Percentiles rank a stretch among this genome's conserved stretches.
These are phyloP conservation scores for Acronicta aceris DNA, from an alignment of 2,888 invertebrate species.

Conservation along the genomic window DNA sequence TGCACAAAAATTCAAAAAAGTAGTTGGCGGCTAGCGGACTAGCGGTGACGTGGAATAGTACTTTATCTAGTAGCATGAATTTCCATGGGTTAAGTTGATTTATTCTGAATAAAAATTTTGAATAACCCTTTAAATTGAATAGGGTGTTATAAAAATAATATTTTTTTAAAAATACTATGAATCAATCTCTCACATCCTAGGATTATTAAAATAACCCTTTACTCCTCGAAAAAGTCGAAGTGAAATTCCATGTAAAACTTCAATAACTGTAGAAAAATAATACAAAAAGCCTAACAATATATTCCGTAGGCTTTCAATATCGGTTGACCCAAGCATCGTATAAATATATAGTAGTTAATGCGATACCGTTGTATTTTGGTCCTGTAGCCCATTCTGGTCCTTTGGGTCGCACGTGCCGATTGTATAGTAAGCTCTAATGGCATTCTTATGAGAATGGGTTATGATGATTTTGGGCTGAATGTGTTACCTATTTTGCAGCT, in stretches of 20 bases:
- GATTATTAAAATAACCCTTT: neutral
- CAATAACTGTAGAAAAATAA: conserved; percentile 26
- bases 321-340: conserved; percentile 45
- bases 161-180: no score
- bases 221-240: conserved; percentile 11
- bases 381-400: conserved; percentile 42
- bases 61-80: no score
- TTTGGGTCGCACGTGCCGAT: conserved; percentile 40
- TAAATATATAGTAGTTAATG: conserved; percentile 58
- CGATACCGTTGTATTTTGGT: conserved; percentile 57
- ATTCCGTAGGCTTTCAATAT: conserved; percentile 38
- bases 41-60: no score
- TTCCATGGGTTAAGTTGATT: no score
- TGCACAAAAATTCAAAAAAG: no score
- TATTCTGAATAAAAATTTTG: no score
- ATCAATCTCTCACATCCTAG: neutral
- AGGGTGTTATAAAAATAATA: no score
- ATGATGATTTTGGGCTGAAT: conserved; percentile 35
- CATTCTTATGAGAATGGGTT: conserved; percentile 46
- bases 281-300: conserved; percentile 38
- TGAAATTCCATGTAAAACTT: conserved; percentile 19
- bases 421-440: conserved; percentile 46
- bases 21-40: no score
- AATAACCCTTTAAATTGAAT: no score
- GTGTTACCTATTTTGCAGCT: conserved; percentile 10